Evolutionary conservation across 2,888 invertebrate genomes (phyloP), one percentile per base, ranked within the genome.

Genomic region (Crossocerus cetratus): DNA sequence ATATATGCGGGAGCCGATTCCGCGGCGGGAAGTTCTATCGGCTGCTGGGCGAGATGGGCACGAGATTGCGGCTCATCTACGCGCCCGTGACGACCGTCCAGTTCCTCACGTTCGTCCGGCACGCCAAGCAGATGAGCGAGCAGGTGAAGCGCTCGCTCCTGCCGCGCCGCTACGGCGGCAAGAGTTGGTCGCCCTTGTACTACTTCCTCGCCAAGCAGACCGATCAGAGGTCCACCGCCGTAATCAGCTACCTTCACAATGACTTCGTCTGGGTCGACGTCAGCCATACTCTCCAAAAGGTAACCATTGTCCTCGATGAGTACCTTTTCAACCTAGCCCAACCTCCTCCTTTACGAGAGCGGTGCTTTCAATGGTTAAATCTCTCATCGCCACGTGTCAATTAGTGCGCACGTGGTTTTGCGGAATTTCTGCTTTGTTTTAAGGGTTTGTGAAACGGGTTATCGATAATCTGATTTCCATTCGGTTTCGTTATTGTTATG

Each of bases 1-100:
- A 72, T 49, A 82, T 86, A 56, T 54, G 75, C 2, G 83, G 83
- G 5, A 82, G 77, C 65, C 76, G 82, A 20, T 86, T 87, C 42
- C 84, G 84, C 3, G 86, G 87, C 11, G 65, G 71, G 22, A 88
- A 88, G 69, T 85, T 88, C 69, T 87, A 86, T 70, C 81, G 72
- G 13, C 70, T 86, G 4, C 77, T 88, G 60, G 88, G 81, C 8
- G 66, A 75, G 23, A 83, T 81, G 63, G 83, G 83, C 0, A 72
- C 80, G 13, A 70, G 82, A 32, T 60, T 87, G 18, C 80, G 81
- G 45, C 63, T 72, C 20, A 71, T 84, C 2, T 62, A 65, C 21
- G 69, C 74, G 0, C 74, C 74, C 2, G 82, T 83, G 20, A 86
- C 84, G 0, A 65, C 56, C 21, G 54, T 72, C 59, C 86, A 86